phyloP scores from a whole-genome alignment of 35 echinoderm and acorn worm genomes.

The Apostichopus parvimensis region DNA sequence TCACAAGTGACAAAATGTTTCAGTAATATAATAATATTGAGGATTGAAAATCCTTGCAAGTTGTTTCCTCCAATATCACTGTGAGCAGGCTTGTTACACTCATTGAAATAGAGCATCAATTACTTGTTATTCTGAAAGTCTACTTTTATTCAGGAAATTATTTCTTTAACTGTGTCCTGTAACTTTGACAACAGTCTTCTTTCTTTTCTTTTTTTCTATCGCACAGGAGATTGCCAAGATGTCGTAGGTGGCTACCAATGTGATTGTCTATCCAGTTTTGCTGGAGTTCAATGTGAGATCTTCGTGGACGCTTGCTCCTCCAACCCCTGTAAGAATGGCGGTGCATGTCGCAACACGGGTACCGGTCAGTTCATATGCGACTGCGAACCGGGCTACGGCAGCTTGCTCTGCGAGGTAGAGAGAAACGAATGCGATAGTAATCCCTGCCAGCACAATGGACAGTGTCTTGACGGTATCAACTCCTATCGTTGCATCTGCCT shows the following conservation, averaged over 20 bases:
- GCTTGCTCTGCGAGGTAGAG: constrained; percentile 66
- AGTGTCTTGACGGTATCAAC: constrained; percentile 63
- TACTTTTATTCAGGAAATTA: too few species aligned
- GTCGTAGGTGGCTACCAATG: constrained; percentile 64
- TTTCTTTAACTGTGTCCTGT: too few species aligned
- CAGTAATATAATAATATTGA: too few species aligned
- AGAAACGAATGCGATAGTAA: constrained; percentile 70
- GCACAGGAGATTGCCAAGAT: too few species aligned
- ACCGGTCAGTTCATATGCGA: constrained; percentile 62
- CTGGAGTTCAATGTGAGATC: constrained; percentile 66
- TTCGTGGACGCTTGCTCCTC: constrained; percentile 72
- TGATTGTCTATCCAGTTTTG: constrained; percentile 60
- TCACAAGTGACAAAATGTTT: too few species aligned
- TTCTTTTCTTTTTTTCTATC: too few species aligned
- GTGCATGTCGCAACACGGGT: constrained; percentile 57
- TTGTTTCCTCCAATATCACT: too few species aligned
- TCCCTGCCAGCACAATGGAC: constrained; percentile 60
- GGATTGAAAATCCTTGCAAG: too few species aligned
- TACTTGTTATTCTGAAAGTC: too few species aligned
- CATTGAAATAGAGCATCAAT: too few species aligned
- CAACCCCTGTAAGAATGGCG: constrained; percentile 73
- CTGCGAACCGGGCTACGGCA: constrained; percentile 72
- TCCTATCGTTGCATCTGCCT: constrained; percentile 64
- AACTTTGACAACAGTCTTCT: too few species aligned
- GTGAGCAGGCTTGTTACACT: too few species aligned